phyloP scores from a whole-genome alignment of 2,113 vertebrate genomes.

The Zosterops pallidus region DNA sequence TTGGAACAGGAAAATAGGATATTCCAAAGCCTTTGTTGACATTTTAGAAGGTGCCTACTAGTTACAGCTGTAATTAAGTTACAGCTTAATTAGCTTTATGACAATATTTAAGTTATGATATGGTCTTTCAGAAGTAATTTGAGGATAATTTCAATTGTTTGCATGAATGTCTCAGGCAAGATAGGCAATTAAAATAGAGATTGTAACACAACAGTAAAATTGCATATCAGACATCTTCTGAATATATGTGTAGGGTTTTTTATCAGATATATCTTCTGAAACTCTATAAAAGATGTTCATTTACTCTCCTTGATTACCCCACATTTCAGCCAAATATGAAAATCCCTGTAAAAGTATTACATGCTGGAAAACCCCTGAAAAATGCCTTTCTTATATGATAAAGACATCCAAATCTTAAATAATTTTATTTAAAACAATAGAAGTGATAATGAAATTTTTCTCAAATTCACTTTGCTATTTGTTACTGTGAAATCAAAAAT shows the following conservation, averaged over 20 bases:
- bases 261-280: background rate
- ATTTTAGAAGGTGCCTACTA: background rate
- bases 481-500: background rate
- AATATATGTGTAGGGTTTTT: background rate
- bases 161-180: background rate
- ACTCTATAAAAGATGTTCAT: background rate
- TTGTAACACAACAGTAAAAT: background rate
- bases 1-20: background rate
- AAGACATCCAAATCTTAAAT: constrained; percentile 13
- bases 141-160: background rate
- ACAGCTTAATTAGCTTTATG: background rate
- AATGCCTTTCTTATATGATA: background rate
- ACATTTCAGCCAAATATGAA: background rate
- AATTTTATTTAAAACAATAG: constrained; percentile 38
- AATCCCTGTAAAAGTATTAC: background rate
- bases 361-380: background rate
- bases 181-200: background rate
- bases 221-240: background rate
- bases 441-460: constrained; percentile 32
- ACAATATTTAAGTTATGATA: background rate
- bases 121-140: background rate
- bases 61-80: background rate
- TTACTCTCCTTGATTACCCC: background rate
- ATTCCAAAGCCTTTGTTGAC: background rate
- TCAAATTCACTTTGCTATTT: constrained; percentile 18